Conservation (phyloP, 2,797 vertebrate species). For the Gallinago nigripennis region DNA sequence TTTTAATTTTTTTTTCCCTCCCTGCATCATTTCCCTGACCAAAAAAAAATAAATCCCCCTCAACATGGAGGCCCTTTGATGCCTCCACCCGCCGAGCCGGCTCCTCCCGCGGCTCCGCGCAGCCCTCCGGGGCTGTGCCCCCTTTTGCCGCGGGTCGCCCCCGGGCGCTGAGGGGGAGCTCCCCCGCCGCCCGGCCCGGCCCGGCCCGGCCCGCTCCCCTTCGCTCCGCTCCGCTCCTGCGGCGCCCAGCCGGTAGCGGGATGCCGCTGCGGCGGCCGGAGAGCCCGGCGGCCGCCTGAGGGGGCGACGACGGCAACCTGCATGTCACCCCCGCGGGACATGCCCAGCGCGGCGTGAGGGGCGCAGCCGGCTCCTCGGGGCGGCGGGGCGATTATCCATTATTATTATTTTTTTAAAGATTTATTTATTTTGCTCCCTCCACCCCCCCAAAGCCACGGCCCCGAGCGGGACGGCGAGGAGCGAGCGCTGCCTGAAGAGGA, state of each 20-base stretch:
- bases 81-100: background rate
- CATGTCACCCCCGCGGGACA: slow-evolving; percentile 73
- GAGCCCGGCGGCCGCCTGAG: slow-evolving; percentile 63
- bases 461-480: slow-evolving; percentile 16
- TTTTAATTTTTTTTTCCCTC: background rate
- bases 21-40: slow-evolving; percentile 51
- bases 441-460: background rate
- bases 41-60: background rate
- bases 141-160: background rate
- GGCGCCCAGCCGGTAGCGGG: slow-evolving; percentile 57
- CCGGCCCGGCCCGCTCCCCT: slow-evolving; percentile 52
- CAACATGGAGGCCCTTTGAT: slow-evolving; percentile 72
- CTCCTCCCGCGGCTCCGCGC: background rate
- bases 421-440: background rate
- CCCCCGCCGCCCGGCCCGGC: slow-evolving; percentile 23
- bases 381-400: background rate
- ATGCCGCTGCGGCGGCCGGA: slow-evolving; percentile 66
- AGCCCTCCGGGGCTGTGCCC: background rate
- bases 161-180: slow-evolving; percentile 18
- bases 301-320: slow-evolving; percentile 73
- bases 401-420: background rate
- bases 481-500: background rate
- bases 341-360: slow-evolving; percentile 12
- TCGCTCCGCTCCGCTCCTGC: slow-evolving; percentile 10
- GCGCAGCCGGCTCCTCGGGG: background rate